phyloP scores from a whole-genome alignment of 2,888 invertebrate species.

The Noctuana brunneofusca region DNA sequence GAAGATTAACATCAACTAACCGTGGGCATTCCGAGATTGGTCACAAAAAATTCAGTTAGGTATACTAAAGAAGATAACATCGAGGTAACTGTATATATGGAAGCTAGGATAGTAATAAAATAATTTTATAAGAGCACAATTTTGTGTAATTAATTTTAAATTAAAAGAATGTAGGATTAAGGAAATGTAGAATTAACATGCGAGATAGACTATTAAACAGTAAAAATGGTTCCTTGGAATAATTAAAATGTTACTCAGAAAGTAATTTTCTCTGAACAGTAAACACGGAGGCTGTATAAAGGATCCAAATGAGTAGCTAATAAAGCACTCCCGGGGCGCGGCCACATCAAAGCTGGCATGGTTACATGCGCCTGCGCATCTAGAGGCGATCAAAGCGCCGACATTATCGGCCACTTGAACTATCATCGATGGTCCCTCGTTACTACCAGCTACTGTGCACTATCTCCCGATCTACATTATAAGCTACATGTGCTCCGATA shows the following conservation, averaged over 20 bases:
- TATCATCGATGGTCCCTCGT: conserved; percentile 55
- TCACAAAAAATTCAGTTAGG: conserved; percentile 1
- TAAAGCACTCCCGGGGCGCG: conserved; percentile 64
- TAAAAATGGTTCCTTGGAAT: conserved; percentile 21
- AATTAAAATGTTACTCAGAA: conserved; percentile 27
- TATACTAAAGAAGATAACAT: neutral
- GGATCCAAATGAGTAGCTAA: conserved; percentile 69
- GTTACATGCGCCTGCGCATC: conserved; percentile 44
- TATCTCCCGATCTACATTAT: conserved; percentile 43
- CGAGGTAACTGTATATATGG: conserved; percentile 3
- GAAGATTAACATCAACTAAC: conserved; percentile 13
- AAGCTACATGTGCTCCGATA: conserved; percentile 24
- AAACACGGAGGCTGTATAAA: conserved; percentile 40
- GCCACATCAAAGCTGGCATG: conserved; percentile 62
- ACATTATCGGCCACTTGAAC: conserved; percentile 69
- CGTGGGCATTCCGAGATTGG: neutral
- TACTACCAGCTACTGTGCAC: conserved; percentile 69
- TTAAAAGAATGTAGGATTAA: conserved; percentile 3
- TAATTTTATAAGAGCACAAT: neutral
- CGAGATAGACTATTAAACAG: conserved; percentile 22
- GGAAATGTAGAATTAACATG: conserved; percentile 25
- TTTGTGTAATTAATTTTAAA: neutral
- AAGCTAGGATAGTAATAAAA: neutral
- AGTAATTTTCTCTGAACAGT: conserved; percentile 15
- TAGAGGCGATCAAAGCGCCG: conserved; percentile 47